Evolutionary conservation across 2,797 vertebrate genomes (phyloP).

Genomic region (Gastrophryne carolinensis): DNA sequence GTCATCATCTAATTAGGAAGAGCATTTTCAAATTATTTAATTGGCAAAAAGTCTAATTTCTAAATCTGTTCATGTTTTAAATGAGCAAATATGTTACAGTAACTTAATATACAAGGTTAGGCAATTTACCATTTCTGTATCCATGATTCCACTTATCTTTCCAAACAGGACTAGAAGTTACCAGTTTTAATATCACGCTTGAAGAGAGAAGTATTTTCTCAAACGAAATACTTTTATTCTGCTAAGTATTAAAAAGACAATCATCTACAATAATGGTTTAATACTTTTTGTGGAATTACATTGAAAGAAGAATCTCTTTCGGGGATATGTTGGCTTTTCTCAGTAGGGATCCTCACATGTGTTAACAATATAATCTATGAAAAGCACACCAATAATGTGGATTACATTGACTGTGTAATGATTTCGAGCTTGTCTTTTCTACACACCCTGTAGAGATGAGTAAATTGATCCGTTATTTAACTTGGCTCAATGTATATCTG

Average conservation of each 20-base stretch:
- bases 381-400: slow-evolving; percentile 84
- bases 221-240: slow-evolving; percentile 75
- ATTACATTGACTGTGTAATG: slow-evolving; percentile 88
- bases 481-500: too few relatives aligned
- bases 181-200: slow-evolving; percentile 92
- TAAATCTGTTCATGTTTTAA: too few relatives aligned
- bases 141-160: slow-evolving; percentile 78
- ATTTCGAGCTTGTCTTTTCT: slow-evolving; percentile 86
- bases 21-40: too few relatives aligned
- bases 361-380: slow-evolving; percentile 77
- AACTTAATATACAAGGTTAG: slow-evolving; percentile 74
- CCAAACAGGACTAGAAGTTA: slow-evolving; percentile 79
- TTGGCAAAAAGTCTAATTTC: too few relatives aligned
- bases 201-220: slow-evolving; percentile 77
- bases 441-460: slow-evolving; percentile 80
- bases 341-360: slow-evolving; percentile 76
- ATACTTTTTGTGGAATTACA: slow-evolving; percentile 81
- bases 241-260: slow-evolving; percentile 86
- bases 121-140: slow-evolving; percentile 76
- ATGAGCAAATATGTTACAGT: slow-evolving; percentile 76
- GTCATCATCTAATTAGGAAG: too few relatives aligned
- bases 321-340: slow-evolving; percentile 77
- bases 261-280: slow-evolving; percentile 87
- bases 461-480: too few relatives aligned
- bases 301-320: slow-evolving; percentile 80